Base-by-base conservation (phyloP, 2,888 invertebrate species). In the Rhagonycha fulva region DNA sequence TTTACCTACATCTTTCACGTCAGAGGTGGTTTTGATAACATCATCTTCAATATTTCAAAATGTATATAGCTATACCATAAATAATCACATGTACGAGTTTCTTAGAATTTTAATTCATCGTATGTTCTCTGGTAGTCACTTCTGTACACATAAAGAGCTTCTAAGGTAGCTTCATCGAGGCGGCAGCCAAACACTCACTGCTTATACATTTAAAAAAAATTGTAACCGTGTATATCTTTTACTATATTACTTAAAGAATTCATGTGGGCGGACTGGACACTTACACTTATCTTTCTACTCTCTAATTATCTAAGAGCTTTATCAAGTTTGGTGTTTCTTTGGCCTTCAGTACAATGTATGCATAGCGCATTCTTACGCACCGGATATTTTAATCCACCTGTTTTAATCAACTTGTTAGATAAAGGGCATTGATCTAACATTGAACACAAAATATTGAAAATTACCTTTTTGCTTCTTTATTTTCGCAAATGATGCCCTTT, bases 291-390 rank as follows among this genome's bases (percentile, higher is more conserved):
- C 85, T 83, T 80, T 83, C 85, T 84, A 84, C 85, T 85, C 84
- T 85, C 85, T 85, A 85, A 86, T 86, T 86, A 86, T 86, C 86
- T 85, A 83, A 84, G 84, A 85, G 84, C 85, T 84, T 85, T 85
- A 85, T 86, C 85, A 84, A 83, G 84, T 85, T 84, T 84, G 83
- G 84, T 84, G 84, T 85, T 85, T 81, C 81, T 82, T 79, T 73
- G 78, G 81, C 81, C 79, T 82, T 81, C 81, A 82, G 81, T 82
- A 82, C 82, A 81, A 80, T 82, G 81, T 81, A 81, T 81, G 81
- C 81, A 81, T 76, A 81, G 78, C 80, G 78, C 82, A 81, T 83
- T 81, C 81, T 81, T 81, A 81, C 75, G 77, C 74, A 74, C 76
- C 71, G 77, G 81, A 82, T 81, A 82, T 83, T 83, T 83, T 82